Base-by-base conservation (phyloP, 30 jellyfish, hydroid and myxozoan genomes). In the Aurelia coerulea region DNA sequence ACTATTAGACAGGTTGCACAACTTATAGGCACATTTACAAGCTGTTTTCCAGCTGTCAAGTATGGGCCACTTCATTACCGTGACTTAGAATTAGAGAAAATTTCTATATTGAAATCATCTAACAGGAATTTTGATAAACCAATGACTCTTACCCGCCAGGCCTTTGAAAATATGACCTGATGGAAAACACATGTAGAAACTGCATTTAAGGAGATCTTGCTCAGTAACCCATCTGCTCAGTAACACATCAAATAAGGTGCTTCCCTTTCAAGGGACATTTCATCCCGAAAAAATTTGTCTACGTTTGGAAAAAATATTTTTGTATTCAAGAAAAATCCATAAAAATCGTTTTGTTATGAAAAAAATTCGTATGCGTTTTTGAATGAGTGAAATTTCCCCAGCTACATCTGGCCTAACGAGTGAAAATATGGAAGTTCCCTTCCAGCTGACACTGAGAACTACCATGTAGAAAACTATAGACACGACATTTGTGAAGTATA, bases 1-100 rank as follows among this genome's bases (percentile, higher is more conserved):
- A 35, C 74, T 2, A 67, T 80, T 34, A 37, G 91, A 51, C 76
- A 59, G 59, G 60, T 80, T n/a, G 86, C 86, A 17, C 76, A 67
- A 65, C 64, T 67, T 67, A 15, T 80, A 42, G 89, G 89, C 49
- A 37, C 49, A 37, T 37, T 37, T 37, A 37, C 49, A 37, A 37
- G 81, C 70, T 16, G 88, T 51, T 73, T 84, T 58, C 80, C 83
- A 50, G 93, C 90, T n/a, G 88, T 74, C 17, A 68, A n/a, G 51
- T 73, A 52, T 18, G 93, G 88, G 35, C 73, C 73, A 59, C 53
- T 68, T 31, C 88, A 71, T 62, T 62, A 23, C 80, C 81, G 93
- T 33, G 76, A 16, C 41, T 76, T 84, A 29, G 93, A 70, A 69
- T 51, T 35, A 51, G 19, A 58, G 9, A 84, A 73, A 84, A 81